These are phyloP conservation scores for Strix uralensis DNA, from an alignment of 2,113 vertebrate genomes.

Conservation along the genomic window DNA sequence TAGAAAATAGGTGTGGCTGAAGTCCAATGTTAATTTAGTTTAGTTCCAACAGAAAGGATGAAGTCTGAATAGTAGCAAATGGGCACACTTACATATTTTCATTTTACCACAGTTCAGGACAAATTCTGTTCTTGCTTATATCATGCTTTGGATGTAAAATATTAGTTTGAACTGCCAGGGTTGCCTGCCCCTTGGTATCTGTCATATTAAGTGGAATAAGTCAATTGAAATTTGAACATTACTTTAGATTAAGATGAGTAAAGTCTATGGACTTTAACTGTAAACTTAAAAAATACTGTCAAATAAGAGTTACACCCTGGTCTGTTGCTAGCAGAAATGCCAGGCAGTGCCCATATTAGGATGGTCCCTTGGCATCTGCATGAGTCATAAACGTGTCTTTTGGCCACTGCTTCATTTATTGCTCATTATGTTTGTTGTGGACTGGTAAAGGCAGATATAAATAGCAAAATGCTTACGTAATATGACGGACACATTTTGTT, in stretches of 20 bases:
- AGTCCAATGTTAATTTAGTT: neutral
- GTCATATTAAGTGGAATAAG: neutral
- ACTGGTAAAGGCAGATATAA: constrained; percentile 55
- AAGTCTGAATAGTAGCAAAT: neutral
- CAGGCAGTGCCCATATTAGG: constrained; percentile 35
- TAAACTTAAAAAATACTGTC: constrained; percentile 5
- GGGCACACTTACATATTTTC: neutral
- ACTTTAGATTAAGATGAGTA: neutral
- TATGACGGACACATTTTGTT: constrained; percentile 28
- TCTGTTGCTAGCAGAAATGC: constrained; percentile 25
- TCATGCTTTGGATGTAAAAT: neutral
- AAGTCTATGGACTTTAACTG: neutral
- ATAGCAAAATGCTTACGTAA: constrained; percentile 58
- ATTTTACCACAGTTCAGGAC: neutral
- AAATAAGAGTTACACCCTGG: neutral
- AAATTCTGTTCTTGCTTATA: neutral
- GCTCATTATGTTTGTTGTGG: constrained; percentile 38
- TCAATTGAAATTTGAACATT: neutral
- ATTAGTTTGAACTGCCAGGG: neutral
- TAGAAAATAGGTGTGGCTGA: neutral
- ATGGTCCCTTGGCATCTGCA: constrained; percentile 47
- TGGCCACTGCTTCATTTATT: constrained; percentile 56
- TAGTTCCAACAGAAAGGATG: neutral
- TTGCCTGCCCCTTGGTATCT: neutral
- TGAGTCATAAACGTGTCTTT: constrained; percentile 59